Percentiles rank a stretch among this genome's conserved stretches.
Conservation (phyloP, 1,140 invertebrate genomes). For the Hypsibius dujardini region DNA sequence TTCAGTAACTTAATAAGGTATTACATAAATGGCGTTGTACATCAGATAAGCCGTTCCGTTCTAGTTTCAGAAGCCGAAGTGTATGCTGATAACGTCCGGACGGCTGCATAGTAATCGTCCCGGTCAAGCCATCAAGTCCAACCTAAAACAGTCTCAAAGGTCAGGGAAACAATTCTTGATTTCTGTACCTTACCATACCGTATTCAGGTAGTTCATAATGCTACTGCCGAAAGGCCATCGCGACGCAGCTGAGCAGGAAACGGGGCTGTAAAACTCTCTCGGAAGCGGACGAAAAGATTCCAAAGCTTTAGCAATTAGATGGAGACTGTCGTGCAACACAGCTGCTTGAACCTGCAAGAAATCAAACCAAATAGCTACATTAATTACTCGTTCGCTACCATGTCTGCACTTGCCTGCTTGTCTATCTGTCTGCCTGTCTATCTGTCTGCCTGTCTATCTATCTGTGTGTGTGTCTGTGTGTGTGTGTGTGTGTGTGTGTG, state of each 20-base stretch:
- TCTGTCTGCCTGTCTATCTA: no score
- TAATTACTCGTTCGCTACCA: background rate
- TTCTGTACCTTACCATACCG: background rate
- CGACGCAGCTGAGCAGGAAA: background rate
- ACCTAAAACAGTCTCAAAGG: constrained; percentile 1
- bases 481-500: no score
- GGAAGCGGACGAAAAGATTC: background rate
- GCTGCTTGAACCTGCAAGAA: constrained; percentile 10
- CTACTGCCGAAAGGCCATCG: background rate
- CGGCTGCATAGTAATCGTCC: background rate
- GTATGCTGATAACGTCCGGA: background rate
- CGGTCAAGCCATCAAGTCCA: background rate
- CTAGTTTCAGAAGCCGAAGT: background rate
- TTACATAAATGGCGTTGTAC: background rate
- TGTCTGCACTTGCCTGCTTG: background rate
- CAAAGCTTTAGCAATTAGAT: background rate
- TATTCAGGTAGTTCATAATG: constrained; percentile 9
- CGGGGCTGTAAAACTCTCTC: background rate
- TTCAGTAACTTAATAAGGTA: background rate
- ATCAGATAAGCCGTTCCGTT: background rate
- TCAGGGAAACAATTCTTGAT: background rate
- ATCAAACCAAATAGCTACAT: background rate
- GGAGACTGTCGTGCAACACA: background rate
- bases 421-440: no score
- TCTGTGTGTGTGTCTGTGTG: no score